Base-by-base conservation (phyloP, 2,888 invertebrate species). In the Drosophila macrospina region DNA sequence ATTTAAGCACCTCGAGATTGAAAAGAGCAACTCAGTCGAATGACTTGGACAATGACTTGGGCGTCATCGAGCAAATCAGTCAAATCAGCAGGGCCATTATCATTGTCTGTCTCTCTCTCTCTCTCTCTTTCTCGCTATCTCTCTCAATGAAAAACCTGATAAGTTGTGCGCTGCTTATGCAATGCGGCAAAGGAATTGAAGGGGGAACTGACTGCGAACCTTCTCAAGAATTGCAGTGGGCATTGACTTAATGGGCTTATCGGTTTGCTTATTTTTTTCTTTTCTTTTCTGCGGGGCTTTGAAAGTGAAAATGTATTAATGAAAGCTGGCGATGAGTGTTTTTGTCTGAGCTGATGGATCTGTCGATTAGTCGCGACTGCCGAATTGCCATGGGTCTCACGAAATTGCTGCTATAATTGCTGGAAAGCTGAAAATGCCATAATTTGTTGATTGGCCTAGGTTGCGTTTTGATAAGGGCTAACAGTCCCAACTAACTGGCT, bases 371-470 rank as follows among this genome's bases (percentile, higher is more conserved):
- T 65, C 39, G 42, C 55, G 34, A 57, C 52, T 16, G 74, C 66
- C 59, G 72, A 74, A 73, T 52, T 61, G 61, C 44, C 55, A 10
- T 57, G 44, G 61, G 20, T 52, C 59, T 48, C 41, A 55, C 59
- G 26, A 78, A 80, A 77, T 77, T 75, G 67, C 56, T 63, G 65
- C 61, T 15, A 69, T 78, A 80, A 80, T 80, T 80, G 81, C 72
- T 81, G 85, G 79, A 82, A 85, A 82, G 85, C 77, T 65, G 75
- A 62, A 79, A 86, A 77, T 77, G 82, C 69, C 70, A 81, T 86
- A 68, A 77, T 73, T 80, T 69, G 69, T 69, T 70, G 75, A 85
- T 74, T 74, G 72, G 68, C 65, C 64, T 45, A 55, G 50, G 52
- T 63, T 72, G 62, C 26, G 60, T 66, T 67, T 77, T 77, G 71